Evolutionary conservation across 2,113 vertebrate species (phyloP).

Genomic region (Megaleporinus macrocephalus): DNA sequence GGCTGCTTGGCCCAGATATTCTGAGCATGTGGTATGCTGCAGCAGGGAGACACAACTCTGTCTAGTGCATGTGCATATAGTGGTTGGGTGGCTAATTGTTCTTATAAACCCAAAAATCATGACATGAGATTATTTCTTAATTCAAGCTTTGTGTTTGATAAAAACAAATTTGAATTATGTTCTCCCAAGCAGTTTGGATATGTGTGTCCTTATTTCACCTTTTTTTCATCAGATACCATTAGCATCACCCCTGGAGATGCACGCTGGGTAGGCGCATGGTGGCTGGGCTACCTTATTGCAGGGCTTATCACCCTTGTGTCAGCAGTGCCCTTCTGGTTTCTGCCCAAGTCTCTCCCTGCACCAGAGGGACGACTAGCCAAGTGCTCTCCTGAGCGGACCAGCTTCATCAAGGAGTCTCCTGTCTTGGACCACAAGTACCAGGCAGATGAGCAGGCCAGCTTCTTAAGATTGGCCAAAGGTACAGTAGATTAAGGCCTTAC

Average conservation of each 20-base stretch:
- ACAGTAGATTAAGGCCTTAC: background rate
- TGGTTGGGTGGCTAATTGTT: too few species aligned
- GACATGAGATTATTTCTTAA: too few species aligned
- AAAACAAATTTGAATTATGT: background rate
- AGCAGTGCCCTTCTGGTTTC: slow-evolving; percentile 91
- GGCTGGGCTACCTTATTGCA: slow-evolving; percentile 93
- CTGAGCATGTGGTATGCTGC: slow-evolving; percentile 27
- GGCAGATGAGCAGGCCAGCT: slow-evolving; percentile 72
- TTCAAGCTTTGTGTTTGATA: background rate
- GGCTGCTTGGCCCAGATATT: slow-evolving; percentile 24
- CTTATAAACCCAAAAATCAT: too few species aligned
- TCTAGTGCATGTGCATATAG: background rate
- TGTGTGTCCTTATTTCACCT: background rate
- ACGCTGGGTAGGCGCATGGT: slow-evolving; percentile 96
- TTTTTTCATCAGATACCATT: slow-evolving; percentile 76
- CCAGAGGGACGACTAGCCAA: slow-evolving; percentile 73
- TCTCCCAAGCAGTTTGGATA: background rate
- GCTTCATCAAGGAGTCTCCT: slow-evolving; percentile 81
- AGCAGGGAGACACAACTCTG: background rate
- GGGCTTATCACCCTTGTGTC: slow-evolving; percentile 83
- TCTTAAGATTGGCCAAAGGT: slow-evolving; percentile 87
- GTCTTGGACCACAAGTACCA: slow-evolving; percentile 63
- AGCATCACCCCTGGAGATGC: slow-evolving; percentile 84
- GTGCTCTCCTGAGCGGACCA: slow-evolving; percentile 81
- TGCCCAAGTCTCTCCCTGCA: slow-evolving; percentile 83